phyloP scores from a whole-genome alignment of 2,113 vertebrate species.

The Panurus biarmicus region DNA sequence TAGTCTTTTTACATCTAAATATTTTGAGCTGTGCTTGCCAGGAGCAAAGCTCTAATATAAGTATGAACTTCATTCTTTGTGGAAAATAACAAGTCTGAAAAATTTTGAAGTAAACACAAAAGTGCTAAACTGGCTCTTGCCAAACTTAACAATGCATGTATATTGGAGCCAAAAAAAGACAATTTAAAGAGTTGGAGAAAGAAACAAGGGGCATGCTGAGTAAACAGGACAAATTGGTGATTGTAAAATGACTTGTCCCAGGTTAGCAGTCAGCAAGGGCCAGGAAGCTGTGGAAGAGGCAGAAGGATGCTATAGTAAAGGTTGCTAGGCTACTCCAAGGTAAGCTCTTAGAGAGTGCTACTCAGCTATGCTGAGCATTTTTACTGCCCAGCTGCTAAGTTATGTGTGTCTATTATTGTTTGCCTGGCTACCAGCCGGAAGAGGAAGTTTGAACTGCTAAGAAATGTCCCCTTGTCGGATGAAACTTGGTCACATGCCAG shows the following conservation, averaged over 20 bases:
- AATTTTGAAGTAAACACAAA: background rate
- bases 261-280: slow-evolving; percentile 57
- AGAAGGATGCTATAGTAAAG: slow-evolving; percentile 74
- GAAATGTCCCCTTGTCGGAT: slow-evolving; percentile 6
- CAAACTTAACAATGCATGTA: background rate
- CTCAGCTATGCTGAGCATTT: slow-evolving; percentile 76
- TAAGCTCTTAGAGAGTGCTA: slow-evolving; percentile 71
- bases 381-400: slow-evolving; percentile 68
- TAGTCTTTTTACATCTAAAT: background rate
- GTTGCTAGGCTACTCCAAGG: slow-evolving; percentile 78
- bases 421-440: slow-evolving; percentile 21
- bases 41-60: background rate
- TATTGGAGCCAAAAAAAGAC: background rate
- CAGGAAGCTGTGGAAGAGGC: slow-evolving; percentile 72
- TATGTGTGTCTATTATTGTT: background rate
- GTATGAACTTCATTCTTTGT: background rate
- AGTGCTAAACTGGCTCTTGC: background rate
- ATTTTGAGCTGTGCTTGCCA: background rate
- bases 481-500: slow-evolving; percentile 64
- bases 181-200: background rate
- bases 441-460: slow-evolving; percentile 34
- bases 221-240: background rate
- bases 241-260: background rate
- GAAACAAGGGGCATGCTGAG: background rate
- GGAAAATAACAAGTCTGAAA: background rate